Base-by-base conservation (phyloP, 2,888 invertebrate species). In the Lasioglossum oenotherae region DNA sequence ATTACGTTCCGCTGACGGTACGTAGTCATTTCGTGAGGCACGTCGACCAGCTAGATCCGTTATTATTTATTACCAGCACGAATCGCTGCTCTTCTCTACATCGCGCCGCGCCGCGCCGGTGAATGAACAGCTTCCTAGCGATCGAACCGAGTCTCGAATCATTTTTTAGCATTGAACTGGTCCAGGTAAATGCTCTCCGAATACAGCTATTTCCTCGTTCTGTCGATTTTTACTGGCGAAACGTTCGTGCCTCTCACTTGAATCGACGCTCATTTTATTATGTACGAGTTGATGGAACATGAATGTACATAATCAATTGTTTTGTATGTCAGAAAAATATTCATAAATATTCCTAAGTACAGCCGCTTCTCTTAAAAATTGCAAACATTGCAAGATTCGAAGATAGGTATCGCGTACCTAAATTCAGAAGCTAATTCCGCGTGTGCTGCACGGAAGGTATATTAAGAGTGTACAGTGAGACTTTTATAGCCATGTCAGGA, bases 1-100 rank as follows among this genome's bases (percentile, higher is more conserved):
- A 91, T 91, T 91, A 89, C 84, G 82, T 86, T 82, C 81, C 80
- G 81, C 86, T 84, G 88, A 91, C 77, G 87, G 80, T 84, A 86
- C 78, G 81, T 82, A 81, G 81, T 78, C 81, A 82, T 82, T 83
- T 81, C 80, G 77, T 41, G 86, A 80, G 75, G 71, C 83, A 69
- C 78, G 82, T 88, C 85, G 80, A 80, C 73, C 74, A 74, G 79
- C 60, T 67, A 76, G 81, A 85, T 82, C 79, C 81, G 81, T 83
- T 84, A 86, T 85, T 90, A 86, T 90, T 90, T 90, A 90, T 90
- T 83, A 81, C 80, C 74, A 49, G 81, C 81, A 60, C 78, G 84
- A 78, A 81, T 74, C 86, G 76, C 67, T 80, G 31, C 78, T 84
- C 69, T 69, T 74, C 71, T 72, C 75, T 84, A 14, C 72, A 71